Base-by-base conservation (phyloP, 2,888 invertebrate genomes). In the Odontocerum albicorne region DNA sequence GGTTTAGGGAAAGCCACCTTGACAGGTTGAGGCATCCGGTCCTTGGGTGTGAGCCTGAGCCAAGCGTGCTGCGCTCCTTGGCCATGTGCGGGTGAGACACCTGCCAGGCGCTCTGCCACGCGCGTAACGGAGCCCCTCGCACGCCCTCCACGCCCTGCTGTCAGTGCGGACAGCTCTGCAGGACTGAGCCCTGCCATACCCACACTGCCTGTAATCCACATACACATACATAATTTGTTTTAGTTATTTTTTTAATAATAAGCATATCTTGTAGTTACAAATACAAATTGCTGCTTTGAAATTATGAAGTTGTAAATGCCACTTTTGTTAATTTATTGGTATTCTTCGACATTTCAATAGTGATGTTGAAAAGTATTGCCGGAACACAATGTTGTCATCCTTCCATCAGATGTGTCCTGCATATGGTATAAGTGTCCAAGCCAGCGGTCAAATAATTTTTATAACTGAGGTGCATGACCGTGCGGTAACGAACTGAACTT, bases 1-100 rank as follows among this genome's bases (percentile, higher is more conserved):
- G 94, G 94, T 72, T 91, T 90, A 49, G 94, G 94, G 75, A 92
- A 95, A 66, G 89, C 90, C 63, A 90, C 85, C 68, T 87, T 85
- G 64, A 85, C 85, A 31, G 92, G 91, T 73, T 83, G 82, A 62
- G 93, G 93, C 75, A 92, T 82, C 74, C 85, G 82, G 66, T 85
- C 85, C 61, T 83, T 83, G 62, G 87, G 86, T 57, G 89, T 89
- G 54, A 89, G 80, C 62, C 82, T 75, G 55, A 91, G 78, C 90
- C 90, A 91, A 56, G 85, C 85, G 75, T 80, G 80, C 59, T 78
- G 79, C 58, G 68, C 68, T 49, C 72, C 65, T 4, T 73, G 72
- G 20, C 65, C 63, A 0, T 73, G 68, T 61, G 68, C 35, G 61
- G 74, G 74, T 6, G 47, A 69, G 62, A 72, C 64, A 1, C 70